These are phyloP conservation scores for Poecilia latipinna DNA, from an alignment of 2,113 vertebrate species.

Conservation along the genomic window DNA sequence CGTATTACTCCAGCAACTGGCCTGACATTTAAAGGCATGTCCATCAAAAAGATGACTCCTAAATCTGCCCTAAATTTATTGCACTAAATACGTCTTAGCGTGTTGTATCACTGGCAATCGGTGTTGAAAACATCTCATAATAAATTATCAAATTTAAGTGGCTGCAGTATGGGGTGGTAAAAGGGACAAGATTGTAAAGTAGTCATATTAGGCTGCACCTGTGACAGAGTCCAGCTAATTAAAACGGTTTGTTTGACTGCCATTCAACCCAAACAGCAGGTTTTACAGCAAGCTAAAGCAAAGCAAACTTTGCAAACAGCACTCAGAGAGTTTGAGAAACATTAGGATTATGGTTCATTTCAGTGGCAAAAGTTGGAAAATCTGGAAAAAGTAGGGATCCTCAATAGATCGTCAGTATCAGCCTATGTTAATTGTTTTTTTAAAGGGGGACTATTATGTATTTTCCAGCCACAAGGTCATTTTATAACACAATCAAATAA, in stretches of 20 bases:
- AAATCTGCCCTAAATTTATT: background rate
- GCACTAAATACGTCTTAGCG: background rate
- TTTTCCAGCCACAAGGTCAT: no score
- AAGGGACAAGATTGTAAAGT: background rate
- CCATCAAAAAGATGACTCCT: background rate
- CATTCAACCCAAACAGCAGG: background rate
- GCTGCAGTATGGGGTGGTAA: background rate
- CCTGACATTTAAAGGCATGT: background rate
- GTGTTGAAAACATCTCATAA: background rate
- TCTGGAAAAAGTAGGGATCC: no score
- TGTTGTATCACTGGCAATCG: background rate
- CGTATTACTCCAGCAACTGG: conserved; percentile 21
- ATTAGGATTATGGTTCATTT: background rate
- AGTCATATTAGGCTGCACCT: background rate
- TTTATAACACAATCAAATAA: no score
- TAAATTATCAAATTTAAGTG: background rate
- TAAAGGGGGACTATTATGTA: no score
- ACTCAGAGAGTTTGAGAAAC: background rate
- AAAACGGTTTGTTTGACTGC: background rate
- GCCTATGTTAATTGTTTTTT: no score
- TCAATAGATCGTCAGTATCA: no score
- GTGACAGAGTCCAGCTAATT: background rate
- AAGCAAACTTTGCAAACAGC: no score
- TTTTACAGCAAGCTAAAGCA: no score
- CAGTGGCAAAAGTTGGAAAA: no score